A percentile compares a stretch with the other conserved stretches of the same genome.
Evolutionary conservation across 37 sponge, comb jelly and placozoan species (phyloP).

Genomic region (Mnemiopsis leidyi): DNA sequence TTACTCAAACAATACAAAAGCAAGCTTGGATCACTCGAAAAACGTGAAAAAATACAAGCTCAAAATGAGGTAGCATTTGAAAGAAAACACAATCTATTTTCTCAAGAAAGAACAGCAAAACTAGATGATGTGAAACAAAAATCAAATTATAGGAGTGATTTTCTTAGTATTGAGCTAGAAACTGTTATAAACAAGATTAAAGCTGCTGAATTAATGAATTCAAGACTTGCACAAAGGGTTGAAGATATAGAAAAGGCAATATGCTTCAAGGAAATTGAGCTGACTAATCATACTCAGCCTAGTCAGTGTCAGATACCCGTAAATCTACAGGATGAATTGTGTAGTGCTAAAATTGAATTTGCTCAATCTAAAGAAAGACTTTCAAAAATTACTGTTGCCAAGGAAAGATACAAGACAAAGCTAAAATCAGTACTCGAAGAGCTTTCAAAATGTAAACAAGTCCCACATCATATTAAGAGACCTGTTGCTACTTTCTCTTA

Average conservation of each 20-base stretch:
- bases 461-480: not conserved
- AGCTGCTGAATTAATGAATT: not conserved
- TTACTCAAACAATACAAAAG: slow-evolving; percentile 14
- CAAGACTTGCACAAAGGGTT: not conserved
- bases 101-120: not conserved
- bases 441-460: not conserved
- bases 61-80: not conserved
- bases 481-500: not conserved
- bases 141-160: not conserved
- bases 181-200: not conserved
- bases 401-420: slow-evolving; percentile 48
- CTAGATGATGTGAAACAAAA: slow-evolving; percentile 47
- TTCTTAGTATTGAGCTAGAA: slow-evolving; percentile 2
- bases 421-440: not conserved
- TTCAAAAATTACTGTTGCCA: not conserved
- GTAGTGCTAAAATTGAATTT: not conserved
- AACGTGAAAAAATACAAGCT: not conserved
- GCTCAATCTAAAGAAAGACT: not conserved
- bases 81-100: not conserved
- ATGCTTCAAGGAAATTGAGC: not conserved
- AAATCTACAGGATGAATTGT: not conserved
- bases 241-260: not conserved
- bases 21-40: not conserved
- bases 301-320: not conserved
- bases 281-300: too few species aligned